Base-by-base conservation (phyloP, 2,888 invertebrate genomes). In the Drosophila melanosoma region DNA sequence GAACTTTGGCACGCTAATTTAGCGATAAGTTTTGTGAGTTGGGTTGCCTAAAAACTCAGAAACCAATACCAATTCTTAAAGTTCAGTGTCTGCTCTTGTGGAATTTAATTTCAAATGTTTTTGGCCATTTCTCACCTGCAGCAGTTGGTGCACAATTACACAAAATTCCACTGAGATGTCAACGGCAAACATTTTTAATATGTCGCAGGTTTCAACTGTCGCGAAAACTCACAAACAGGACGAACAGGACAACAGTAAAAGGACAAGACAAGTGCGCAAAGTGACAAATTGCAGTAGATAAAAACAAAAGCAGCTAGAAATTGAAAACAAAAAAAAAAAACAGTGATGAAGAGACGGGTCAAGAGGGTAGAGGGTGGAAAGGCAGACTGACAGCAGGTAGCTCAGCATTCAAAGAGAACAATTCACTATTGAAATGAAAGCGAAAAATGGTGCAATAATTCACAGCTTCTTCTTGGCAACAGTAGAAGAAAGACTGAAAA, bases 231-330 rank as follows among this genome's bases (percentile, higher is more conserved):
- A 58, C 42, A 45, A 42, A 49, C 8, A 32, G 8, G 23, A 23
- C 15, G 29, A n/a, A 32, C 58, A 42, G 61, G 62, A 66, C 58
- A 63, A 45, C 69, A 59, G 49, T 38, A 57, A 69, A 74, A 73
- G 81, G 73, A 79, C 78, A 75, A 62, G 61, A 63, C 71, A 74
- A 84, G 83, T 85, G 89, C 78, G 73, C 81, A 83, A 78, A 74
- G 79, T 88, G 89, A 88, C 87, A 85, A 83, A 85, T 88, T 85
- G 83, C 89, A 81, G 57, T 68, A 69, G 65, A 63, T 59, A 59
- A 54, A 65, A 64, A 72, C 71, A 69, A 81, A 74, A 58, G 45
- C 36, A 51, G 15, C 56, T 29, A 49, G 23, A 52, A 61, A 45
- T 15, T 15, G 3, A 7, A 17, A 17, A 40, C 20, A 57, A 49